A percentile compares a stretch with the other conserved stretches of the same genome.
Evolutionary conservation across 1,140 invertebrate genomes (phyloP).

Genomic region (Stegodyphus dumicola): DNA sequence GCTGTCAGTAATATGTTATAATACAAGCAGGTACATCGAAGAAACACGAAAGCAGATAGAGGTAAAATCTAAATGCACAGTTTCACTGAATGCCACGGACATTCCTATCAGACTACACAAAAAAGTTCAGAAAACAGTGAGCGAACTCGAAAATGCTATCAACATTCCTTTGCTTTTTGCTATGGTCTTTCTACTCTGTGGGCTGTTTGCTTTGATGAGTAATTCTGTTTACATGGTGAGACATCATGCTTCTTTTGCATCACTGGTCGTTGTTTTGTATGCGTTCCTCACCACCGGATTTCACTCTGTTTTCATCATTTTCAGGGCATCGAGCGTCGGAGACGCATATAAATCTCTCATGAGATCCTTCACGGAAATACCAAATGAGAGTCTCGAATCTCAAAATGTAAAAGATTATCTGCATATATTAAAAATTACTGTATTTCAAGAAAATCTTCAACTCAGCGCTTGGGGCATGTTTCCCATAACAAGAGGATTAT

Average conservation of each 20-base stretch:
- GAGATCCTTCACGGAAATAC: slow-evolving; percentile 10
- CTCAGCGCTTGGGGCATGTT: slow-evolving; percentile 53
- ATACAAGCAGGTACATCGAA: neutral
- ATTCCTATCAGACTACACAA: slow-evolving; percentile 16
- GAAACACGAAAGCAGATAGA: slow-evolving; percentile 9
- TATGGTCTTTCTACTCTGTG: slow-evolving; percentile 27
- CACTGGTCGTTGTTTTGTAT: slow-evolving; percentile 22
- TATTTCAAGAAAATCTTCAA: slow-evolving; percentile 22
- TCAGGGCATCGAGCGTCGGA: slow-evolving; percentile 24
- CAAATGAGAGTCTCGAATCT: slow-evolving; percentile 16
- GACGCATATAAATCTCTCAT: slow-evolving; percentile 19
- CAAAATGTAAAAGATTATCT: slow-evolving; percentile 9
- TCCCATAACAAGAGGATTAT: slow-evolving; percentile 43
- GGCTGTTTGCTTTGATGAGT: slow-evolving; percentile 41
- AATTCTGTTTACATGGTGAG: slow-evolving; percentile 25
- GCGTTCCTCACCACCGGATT: slow-evolving; percentile 34
- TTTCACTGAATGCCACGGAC: neutral
- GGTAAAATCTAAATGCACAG: neutral
- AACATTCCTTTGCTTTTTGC: slow-evolving; percentile 33
- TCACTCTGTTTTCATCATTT: slow-evolving; percentile 32
- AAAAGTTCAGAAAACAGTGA: slow-evolving; percentile 20
- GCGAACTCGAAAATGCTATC: slow-evolving; percentile 29
- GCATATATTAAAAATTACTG: slow-evolving; percentile 32
- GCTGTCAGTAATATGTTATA: slow-evolving; percentile 16
- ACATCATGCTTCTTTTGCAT: neutral